phyloP scores from a whole-genome alignment of 1,140 invertebrate genomes.

The Aphaenogaster rudis region DNA sequence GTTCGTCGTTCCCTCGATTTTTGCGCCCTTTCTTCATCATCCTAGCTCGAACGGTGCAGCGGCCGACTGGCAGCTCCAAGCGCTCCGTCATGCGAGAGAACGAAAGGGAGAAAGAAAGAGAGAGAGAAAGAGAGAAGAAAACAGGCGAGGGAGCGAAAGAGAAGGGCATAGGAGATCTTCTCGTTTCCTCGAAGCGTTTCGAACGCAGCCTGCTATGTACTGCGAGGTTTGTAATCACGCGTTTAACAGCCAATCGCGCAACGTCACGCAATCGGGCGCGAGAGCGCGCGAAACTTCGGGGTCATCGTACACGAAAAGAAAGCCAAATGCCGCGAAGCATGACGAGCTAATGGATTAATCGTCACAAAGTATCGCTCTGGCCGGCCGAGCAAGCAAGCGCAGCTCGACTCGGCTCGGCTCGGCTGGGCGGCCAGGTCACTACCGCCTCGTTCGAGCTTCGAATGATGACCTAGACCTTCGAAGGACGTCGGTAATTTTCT shows the following conservation, averaged over 20 bases:
- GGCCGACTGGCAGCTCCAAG: constrained; percentile 13
- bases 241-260: constrained; percentile 77
- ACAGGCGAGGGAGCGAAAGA: not conserved
- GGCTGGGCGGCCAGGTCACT: not conserved
- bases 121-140: not conserved
- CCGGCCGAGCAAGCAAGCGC: not conserved
- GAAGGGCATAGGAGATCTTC: constrained; percentile 16
- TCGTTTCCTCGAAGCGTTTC: constrained; percentile 79
- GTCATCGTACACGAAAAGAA: constrained; percentile 57
- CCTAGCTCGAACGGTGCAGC: constrained; percentile 36
- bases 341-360: constrained; percentile 81
- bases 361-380: constrained; percentile 65
- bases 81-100: constrained; percentile 45
- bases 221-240: constrained; percentile 80
- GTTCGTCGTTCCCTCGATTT: constrained; percentile 55
- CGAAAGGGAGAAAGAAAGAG: constrained; percentile 14
- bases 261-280: constrained; percentile 77
- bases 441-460: not conserved
- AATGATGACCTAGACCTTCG: constrained; percentile 77
- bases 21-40: constrained; percentile 57
- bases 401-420: constrained; percentile 22
- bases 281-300: constrained; percentile 65
- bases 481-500: constrained; percentile 70
- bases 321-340: constrained; percentile 71
- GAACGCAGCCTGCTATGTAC: constrained; percentile 55